These are phyloP conservation scores for Sceliomorpha sp. DNA, from an alignment of 2,888 invertebrate genomes.

Conservation along the genomic window DNA sequence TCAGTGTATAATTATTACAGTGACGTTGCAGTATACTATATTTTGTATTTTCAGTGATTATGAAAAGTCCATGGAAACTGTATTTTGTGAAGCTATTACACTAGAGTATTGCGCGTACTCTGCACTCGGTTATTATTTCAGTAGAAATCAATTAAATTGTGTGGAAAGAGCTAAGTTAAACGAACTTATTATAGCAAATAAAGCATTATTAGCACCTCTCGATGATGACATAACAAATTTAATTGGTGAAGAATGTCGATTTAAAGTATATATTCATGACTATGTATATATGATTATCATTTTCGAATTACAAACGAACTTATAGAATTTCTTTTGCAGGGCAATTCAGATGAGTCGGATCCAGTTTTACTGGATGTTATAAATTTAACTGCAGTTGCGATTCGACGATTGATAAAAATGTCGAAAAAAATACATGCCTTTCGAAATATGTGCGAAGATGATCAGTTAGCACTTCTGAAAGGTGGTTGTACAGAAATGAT, in stretches of 20 bases:
- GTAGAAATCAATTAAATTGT: constrained; percentile 87
- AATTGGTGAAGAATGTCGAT: constrained; percentile 84
- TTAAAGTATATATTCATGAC: constrained; percentile 81
- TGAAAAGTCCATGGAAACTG: constrained; percentile 92
- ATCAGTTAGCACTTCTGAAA: constrained; percentile 93
- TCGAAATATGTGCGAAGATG: constrained; percentile 95
- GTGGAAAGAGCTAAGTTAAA: constrained; percentile 92
- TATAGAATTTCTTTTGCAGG: constrained; percentile 65
- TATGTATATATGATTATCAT: constrained; percentile 6
- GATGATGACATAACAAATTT: constrained; percentile 89
- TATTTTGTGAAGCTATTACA: constrained; percentile 91
- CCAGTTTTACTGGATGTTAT: constrained; percentile 90
- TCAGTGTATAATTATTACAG: too few relatives aligned
- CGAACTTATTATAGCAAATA: constrained; percentile 92
- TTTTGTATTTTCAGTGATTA: too few relatives aligned
- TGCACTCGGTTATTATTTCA: constrained; percentile 83
- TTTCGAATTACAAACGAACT: constrained; percentile 2
- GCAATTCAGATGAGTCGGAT: constrained; percentile 80
- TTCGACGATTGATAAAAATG: constrained; percentile 92
- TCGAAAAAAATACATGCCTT: constrained; percentile 93
- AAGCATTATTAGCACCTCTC: constrained; percentile 90
- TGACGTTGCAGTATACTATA: too few relatives aligned
- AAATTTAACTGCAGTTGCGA: constrained; percentile 95
- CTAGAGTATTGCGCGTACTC: constrained; percentile 90
- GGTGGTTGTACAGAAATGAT: constrained; percentile 98